Evolutionary conservation across 2,888 invertebrate species (phyloP).

Genomic region (Cataglyphis albicans): DNA sequence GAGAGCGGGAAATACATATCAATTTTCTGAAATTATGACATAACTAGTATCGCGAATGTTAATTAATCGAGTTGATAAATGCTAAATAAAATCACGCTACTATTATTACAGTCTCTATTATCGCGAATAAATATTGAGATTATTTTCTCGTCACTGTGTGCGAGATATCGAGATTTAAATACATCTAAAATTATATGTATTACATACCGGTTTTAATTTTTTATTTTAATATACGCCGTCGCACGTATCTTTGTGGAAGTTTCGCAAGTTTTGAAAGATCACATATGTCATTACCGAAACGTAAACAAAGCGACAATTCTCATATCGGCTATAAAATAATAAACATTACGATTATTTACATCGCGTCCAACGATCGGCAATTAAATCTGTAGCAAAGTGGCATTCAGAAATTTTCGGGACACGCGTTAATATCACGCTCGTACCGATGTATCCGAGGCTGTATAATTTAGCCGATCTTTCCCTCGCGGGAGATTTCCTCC

Average conservation of each 20-base stretch:
- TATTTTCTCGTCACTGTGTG: background rate
- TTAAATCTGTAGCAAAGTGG: conserved; percentile 13
- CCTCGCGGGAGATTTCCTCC: background rate
- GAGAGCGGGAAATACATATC: background rate
- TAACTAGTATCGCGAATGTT: background rate
- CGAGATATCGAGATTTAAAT: conserved; percentile 24
- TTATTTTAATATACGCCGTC: background rate
- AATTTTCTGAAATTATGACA: conserved; percentile 1
- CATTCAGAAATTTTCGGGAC: conserved; percentile 25
- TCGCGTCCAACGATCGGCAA: background rate
- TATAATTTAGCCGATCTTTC: conserved; percentile 46
- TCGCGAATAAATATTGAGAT: background rate
- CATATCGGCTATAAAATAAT: background rate
- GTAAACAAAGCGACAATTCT: conserved; percentile 18
- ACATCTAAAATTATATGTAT: background rate
- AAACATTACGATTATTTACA: background rate
- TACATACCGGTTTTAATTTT: conserved; percentile 11
- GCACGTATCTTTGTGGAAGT: background rate
- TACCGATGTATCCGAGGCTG: conserved; percentile 1
- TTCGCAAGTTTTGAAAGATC: conserved; percentile 10
- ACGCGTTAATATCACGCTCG: conserved; percentile 40
- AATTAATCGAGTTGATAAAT: background rate
- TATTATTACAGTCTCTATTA: background rate
- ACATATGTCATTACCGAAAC: background rate
- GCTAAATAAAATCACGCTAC: background rate